Percentiles rank a stretch among this genome's conserved stretches.
Conservation (phyloP, 2,113 vertebrate species). For the Hypomesus transpacificus region DNA sequence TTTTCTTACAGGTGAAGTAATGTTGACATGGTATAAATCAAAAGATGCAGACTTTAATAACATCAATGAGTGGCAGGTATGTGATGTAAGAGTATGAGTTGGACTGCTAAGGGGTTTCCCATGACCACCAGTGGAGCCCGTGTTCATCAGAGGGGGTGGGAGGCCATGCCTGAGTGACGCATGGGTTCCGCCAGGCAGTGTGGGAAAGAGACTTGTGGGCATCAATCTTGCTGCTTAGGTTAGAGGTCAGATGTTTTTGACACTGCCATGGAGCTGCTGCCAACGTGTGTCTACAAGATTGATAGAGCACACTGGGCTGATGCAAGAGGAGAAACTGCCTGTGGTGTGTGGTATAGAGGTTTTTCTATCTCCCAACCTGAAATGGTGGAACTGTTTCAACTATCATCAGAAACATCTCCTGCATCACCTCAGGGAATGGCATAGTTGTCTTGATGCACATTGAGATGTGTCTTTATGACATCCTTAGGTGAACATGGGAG, state of each 20-base stretch:
- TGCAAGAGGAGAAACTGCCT: no score
- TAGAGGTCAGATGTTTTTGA: constrained; percentile 42
- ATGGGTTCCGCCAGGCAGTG: constrained; percentile 37
- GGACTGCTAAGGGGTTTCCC: constrained; percentile 52
- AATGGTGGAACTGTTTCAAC: no score
- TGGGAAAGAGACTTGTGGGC: constrained; percentile 52
- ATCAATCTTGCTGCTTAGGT: constrained; percentile 35
- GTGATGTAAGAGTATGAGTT: constrained; percentile 15
- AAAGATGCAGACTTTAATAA: no score
- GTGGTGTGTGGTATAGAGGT: no score
- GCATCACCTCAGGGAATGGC: no score
- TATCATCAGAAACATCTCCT: no score
- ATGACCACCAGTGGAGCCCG: constrained; percentile 47
- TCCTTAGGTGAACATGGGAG: no score
- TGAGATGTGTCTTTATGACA: no score
- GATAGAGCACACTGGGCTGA: background rate
- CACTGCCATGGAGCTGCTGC: constrained; percentile 15
- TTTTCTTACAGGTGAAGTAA: no score
- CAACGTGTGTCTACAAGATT: background rate
- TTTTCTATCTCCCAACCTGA: no score
- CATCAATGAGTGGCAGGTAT: background rate
- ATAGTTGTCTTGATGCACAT: no score
- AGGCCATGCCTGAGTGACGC: constrained; percentile 55
- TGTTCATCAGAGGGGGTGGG: constrained; percentile 31
- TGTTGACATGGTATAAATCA: no score